Evolutionary conservation across 2,888 invertebrate genomes (phyloP), one percentile per base, ranked within the genome.

Genomic region (Lissocephala sabroskyi): DNA sequence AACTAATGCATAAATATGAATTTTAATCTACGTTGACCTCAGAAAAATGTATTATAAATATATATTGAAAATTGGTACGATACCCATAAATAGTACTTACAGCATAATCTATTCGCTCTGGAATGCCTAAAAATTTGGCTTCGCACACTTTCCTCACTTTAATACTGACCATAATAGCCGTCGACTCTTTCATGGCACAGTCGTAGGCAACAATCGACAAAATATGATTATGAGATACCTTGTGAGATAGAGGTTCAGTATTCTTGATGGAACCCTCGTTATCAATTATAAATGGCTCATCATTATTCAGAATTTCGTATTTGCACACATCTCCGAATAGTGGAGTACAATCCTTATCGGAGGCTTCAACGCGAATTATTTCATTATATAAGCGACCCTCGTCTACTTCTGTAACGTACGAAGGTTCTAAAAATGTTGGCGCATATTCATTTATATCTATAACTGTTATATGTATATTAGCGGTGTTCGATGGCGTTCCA

Each of bases 391-490:
- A 86, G 10, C 93, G 89, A 1, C 96, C 96, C 82, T 98, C 98
- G 82, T 96, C 96, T 0, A 84, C 88, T 26, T 94, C 89, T 62
- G 92, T 91, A 26, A 95, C 94, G 86, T 97, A 98, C 42, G 95
- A 92, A 29, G 95, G 91, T 81, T 96, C 93, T 44, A 92, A 88
- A 87, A 97, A 98, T 55, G 92, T 92, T 1, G 98, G 98, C 18
- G 95, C 92, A 86, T 93, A 97, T 84, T 97, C 97, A 87, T 98
- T 98, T 66, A 97, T 96, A 86, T 98, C 98, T 50, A 94, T 92
- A 56, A 98, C 97, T 14, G 94, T 94, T 77, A 98, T 95, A 86
- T 95, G 94, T 44, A 97, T 95, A 29, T 95, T 94, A 2, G 95
- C 96, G 77, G 96, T 95, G 82, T 93, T 91, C 16, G 93, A 93